phyloP scores from a whole-genome alignment of 2,113 vertebrate genomes.

The Sinocyclocheilus rhinocerous region DNA sequence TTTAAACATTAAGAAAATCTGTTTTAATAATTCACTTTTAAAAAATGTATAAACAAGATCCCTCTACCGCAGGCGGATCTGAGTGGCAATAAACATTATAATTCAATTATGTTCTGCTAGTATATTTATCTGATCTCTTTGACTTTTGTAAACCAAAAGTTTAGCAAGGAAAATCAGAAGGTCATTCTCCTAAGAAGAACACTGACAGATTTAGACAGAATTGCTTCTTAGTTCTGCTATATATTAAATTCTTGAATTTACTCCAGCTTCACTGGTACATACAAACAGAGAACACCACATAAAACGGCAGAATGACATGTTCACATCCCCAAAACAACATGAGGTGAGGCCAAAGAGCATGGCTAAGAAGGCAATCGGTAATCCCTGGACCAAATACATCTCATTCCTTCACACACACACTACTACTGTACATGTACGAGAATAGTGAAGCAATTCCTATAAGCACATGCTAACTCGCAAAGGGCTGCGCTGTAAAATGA shows the following conservation, averaged over 20 bases:
- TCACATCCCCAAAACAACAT: conserved; percentile 5
- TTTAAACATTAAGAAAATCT: background rate
- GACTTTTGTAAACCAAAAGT: background rate
- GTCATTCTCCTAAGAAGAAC: background rate
- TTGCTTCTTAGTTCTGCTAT: background rate
- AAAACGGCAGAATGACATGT: conserved; percentile 2
- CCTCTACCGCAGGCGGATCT: conserved; percentile 5
- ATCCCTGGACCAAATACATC: conserved; percentile 41
- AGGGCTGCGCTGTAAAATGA: conserved; percentile 8
- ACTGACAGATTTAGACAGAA: background rate
- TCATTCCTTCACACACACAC: conserved; percentile 14
- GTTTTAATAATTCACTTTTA: background rate
- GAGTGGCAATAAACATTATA: background rate
- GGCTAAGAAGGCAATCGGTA: conserved; percentile 1
- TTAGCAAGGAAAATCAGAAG: background rate
- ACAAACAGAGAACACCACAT: background rate
- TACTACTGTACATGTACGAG: background rate
- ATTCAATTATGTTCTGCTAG: background rate
- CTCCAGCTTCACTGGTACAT: background rate
- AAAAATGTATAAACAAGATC: background rate
- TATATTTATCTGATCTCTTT: background rate
- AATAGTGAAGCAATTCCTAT: conserved; percentile 21
- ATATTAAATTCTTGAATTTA: background rate
- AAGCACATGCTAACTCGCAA: conserved; percentile 17
- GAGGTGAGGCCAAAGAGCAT: conserved; percentile 19